These are phyloP conservation scores for Grantiella picta DNA, from an alignment of 2,113 vertebrate genomes.

Conservation along the genomic window DNA sequence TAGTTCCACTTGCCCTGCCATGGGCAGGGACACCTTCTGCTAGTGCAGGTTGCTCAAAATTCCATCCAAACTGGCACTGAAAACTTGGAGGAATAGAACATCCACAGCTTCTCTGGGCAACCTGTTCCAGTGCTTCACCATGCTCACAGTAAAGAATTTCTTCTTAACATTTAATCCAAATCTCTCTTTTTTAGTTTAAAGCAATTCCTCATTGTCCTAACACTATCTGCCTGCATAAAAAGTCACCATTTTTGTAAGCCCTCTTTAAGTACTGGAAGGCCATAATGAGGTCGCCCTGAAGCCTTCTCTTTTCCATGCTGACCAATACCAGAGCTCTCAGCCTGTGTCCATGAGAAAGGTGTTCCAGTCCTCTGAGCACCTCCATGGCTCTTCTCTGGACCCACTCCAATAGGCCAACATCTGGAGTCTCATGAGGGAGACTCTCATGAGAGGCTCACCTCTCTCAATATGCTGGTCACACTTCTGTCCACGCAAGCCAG, in stretches of 20 bases:
- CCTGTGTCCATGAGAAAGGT: background rate
- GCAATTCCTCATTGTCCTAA: fast-evolving
- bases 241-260: background rate
- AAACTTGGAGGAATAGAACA: fast-evolving
- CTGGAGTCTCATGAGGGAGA: no score
- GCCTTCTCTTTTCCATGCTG: background rate
- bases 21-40: background rate
- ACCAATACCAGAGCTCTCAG: background rate
- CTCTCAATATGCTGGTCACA: background rate
- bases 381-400: background rate
- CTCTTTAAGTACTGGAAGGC: background rate
- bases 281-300: background rate
- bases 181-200: background rate
- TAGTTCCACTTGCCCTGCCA: background rate
- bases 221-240: fast-evolving
- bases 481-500: background rate
- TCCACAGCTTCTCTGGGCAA: background rate
- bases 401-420: background rate
- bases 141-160: background rate
- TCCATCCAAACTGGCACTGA: background rate
- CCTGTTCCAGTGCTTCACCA: background rate
- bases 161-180: background rate
- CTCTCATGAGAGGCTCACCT: no score
- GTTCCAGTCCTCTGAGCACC: background rate
- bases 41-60: background rate